A percentile compares a stretch with the other conserved stretches of the same genome.
Evolutionary conservation across 2,888 invertebrate species (phyloP).

Genomic region (Hydriomena furcata): DNA sequence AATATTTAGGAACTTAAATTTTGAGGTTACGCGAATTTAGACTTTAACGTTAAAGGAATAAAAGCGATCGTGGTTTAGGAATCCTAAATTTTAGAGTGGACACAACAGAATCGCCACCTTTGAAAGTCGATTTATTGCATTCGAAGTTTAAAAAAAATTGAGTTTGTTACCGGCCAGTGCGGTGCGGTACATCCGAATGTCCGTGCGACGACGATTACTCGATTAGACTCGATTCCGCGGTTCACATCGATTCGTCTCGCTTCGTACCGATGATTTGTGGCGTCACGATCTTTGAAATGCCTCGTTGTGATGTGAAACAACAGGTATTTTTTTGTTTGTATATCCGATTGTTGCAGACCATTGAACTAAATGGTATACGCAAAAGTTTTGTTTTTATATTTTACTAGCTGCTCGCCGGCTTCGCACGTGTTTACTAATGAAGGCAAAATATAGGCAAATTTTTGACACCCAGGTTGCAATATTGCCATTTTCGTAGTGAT

Average conservation of each 20-base stretch:
- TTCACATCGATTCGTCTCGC: slow-evolving; percentile 67
- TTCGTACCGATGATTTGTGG: slow-evolving; percentile 62
- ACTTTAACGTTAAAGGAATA: too few species aligned
- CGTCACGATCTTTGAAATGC: slow-evolving; percentile 59
- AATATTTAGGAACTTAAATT: too few species aligned
- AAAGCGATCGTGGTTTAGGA: too few species aligned
- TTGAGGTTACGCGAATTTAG: too few species aligned
- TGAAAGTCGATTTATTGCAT: slow-evolving; percentile 38
- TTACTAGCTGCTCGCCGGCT: too few species aligned
- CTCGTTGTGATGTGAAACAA: slow-evolving; percentile 52
- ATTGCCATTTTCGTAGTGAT: too few species aligned
- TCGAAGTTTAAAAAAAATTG: slow-evolving; percentile 55
- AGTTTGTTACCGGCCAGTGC: slow-evolving; percentile 39
- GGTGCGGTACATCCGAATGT: slow-evolving; percentile 42
- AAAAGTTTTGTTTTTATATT: too few species aligned
- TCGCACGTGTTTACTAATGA: too few species aligned
- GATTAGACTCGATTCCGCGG: slow-evolving; percentile 57
- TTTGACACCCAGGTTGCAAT: too few species aligned
- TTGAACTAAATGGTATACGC: slow-evolving; percentile 22
- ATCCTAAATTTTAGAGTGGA: too few species aligned
- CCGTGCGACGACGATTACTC: slow-evolving; percentile 46
- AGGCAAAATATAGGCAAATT: too few species aligned
- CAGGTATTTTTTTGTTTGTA: slow-evolving; percentile 34
- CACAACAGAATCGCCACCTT: too few species aligned
- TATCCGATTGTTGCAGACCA: slow-evolving; percentile 32